Evolutionary conservation across 2,888 invertebrate genomes (phyloP).

Genomic region (Polyommatus iphigenia): DNA sequence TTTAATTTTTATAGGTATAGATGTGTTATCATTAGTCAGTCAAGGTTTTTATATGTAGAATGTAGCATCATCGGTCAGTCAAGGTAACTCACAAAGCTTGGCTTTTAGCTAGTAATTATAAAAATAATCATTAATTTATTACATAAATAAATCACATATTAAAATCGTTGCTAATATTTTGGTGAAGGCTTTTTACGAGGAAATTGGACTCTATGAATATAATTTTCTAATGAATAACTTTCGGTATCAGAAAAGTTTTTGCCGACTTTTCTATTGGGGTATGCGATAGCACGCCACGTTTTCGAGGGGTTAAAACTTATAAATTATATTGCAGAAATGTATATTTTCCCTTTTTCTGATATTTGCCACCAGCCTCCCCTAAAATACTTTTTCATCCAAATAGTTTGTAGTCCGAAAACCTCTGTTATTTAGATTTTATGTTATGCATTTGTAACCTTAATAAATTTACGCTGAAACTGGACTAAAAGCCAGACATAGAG

Average conservation of each 20-base stretch:
- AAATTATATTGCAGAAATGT: not conserved
- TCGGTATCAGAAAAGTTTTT: not conserved
- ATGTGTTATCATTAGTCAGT: too few relatives aligned
- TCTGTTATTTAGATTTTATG: not conserved
- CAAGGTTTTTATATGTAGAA: too few relatives aligned
- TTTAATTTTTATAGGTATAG: too few relatives aligned
- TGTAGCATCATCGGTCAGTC: too few relatives aligned
- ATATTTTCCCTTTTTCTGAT: not conserved
- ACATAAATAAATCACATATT: not conserved
- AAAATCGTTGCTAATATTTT: not conserved
- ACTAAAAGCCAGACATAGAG: constrained; percentile 11
- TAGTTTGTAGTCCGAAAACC: not conserved
- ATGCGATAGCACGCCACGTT: not conserved
- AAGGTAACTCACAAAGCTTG: too few relatives aligned
- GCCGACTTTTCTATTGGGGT: constrained; percentile 1
- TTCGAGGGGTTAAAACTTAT: constrained; percentile 15
- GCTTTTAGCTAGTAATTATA: too few relatives aligned
- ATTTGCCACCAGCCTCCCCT: not conserved
- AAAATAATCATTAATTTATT: not conserved
- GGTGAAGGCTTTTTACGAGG: not conserved
- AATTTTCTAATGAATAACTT: not conserved
- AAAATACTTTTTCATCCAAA: not conserved
- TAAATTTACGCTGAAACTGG: not conserved
- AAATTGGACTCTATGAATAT: too few relatives aligned
- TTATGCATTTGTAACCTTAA: constrained; percentile 5